Conservation (phyloP, 2,797 vertebrate genomes). For the Lacerta viridis region DNA sequence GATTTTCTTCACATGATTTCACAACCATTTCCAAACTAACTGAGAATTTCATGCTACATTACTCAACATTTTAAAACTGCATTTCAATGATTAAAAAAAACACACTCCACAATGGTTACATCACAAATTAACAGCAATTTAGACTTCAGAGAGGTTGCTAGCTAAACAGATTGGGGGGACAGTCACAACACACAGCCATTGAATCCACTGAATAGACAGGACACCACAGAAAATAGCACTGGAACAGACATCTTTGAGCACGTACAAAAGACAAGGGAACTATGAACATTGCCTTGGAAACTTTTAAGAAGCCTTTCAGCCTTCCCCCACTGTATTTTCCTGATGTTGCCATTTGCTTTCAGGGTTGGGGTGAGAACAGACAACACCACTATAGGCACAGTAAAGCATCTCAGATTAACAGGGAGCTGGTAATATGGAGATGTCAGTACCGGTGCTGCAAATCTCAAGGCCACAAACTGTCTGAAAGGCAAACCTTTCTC, state of each 20-base stretch:
- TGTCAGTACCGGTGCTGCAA: constrained; percentile 54
- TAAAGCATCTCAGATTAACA: constrained; percentile 57
- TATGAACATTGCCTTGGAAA: constrained; percentile 67
- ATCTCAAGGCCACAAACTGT: constrained; percentile 55
- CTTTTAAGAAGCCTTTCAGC: constrained; percentile 51
- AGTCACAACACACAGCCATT: constrained; percentile 81
- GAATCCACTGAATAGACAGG: constrained; percentile 81
- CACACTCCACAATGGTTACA: constrained; percentile 82
- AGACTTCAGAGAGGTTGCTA: constrained; percentile 79
- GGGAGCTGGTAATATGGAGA: constrained; percentile 51
- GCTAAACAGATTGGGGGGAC: constrained; percentile 78
- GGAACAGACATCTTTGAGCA: constrained; percentile 82
- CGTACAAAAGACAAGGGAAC: constrained; percentile 78
- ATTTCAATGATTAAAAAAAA: constrained; percentile 80
- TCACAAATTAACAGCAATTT: constrained; percentile 81
- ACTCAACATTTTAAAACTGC: constrained; percentile 82
- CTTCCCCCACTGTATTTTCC: constrained; percentile 59
- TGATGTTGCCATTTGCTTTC: constrained; percentile 43
- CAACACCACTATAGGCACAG: constrained; percentile 47
- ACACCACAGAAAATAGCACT: constrained; percentile 81
- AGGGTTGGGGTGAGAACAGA: background rate
- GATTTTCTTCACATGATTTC: constrained; percentile 88
- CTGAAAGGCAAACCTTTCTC: constrained; percentile 28
- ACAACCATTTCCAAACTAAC: constrained; percentile 86
- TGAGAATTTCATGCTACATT: constrained; percentile 86